These are phyloP conservation scores for Paradoxurus hermaphroditus DNA, from an alignment of 2,113 vertebrate species.

Conservation along the genomic window DNA sequence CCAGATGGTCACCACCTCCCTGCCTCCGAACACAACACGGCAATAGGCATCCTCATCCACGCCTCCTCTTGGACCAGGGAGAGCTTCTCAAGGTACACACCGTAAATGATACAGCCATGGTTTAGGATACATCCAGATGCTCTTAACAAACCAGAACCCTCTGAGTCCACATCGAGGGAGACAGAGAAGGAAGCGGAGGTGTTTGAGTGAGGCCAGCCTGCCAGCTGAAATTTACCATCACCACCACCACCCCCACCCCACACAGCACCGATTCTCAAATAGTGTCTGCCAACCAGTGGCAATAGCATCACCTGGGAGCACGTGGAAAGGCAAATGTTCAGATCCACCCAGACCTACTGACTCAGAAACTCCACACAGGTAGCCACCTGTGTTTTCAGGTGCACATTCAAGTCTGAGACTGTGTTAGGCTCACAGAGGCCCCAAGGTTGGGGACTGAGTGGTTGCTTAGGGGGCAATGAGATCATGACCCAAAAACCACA, in stretches of 20 bases:
- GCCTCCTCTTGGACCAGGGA: neutral
- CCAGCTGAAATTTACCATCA: neutral
- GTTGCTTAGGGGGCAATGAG: neutral
- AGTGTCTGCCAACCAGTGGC: fast-evolving
- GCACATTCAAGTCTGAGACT: neutral
- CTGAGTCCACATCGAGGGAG: neutral
- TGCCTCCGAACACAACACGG: neutral
- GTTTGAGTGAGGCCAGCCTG: neutral
- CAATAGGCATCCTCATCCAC: no score
- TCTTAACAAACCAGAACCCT: neutral
- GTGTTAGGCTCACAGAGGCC: neutral
- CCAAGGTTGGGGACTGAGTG: fast-evolving
- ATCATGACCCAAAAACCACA: neutral
- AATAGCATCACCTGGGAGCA: no score
- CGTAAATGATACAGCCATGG: neutral
- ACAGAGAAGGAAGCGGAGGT: neutral
- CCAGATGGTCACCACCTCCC: neutral
- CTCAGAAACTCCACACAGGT: neutral
- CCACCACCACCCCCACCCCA: no score
- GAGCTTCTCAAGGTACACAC: neutral
- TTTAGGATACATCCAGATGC: neutral
- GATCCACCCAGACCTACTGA: neutral
- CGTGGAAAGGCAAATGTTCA: neutral
- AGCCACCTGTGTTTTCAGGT: no score
- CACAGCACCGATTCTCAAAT: neutral